Evolutionary conservation across 2,888 invertebrate species (phyloP), one percentile per base, ranked within the genome.

Genomic region (Ligdia adustata): DNA sequence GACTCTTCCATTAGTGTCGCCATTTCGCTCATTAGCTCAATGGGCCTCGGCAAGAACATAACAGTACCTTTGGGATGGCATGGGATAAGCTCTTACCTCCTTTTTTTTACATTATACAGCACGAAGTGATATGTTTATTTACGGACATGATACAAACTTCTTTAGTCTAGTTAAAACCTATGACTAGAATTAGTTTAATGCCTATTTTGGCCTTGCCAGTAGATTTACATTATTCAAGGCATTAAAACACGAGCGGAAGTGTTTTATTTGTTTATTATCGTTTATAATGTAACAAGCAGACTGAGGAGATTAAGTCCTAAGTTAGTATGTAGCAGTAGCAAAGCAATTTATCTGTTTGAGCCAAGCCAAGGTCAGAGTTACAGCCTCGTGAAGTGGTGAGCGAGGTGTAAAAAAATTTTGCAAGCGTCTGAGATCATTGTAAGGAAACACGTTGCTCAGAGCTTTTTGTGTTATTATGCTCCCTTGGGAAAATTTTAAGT

Each of bases 1-100:
- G 46, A 34, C 33, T 34, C 32, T 28, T 33, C 46, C 46, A 46
- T 46, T 46, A 46, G 39, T 39, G 46, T 34, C 40, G 46, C 29
- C 40, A 46, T 40, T 24, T 46, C 33, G 28, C 39, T 35, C 26
- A 32, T 34, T 40, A 42, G 42, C 33, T 9, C 32, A 26, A 15
- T 33, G 13, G 11, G 16, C 18, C 13, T 9, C 5, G 16, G n/a
- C 18, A 32, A 22, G 33, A 32, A 29, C 32, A 14, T 13, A 16
- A 24, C 16, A 31, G 15, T 12, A 15, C 34, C 24, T 12, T 31
- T 12, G 35, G 35, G 22, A 34, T 16, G 11, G 9, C 7, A n/a
- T n/a, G n/a, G n/a, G n/a, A n/a, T n/a, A n/a, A n/a, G n/a, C n/a
- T n/a, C n/a, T n/a, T n/a, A n/a, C n/a, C n/a, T n/a, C n/a, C n/a